Conservation (phyloP, 1,140 invertebrate species). For the Neodiprion fabricii region DNA sequence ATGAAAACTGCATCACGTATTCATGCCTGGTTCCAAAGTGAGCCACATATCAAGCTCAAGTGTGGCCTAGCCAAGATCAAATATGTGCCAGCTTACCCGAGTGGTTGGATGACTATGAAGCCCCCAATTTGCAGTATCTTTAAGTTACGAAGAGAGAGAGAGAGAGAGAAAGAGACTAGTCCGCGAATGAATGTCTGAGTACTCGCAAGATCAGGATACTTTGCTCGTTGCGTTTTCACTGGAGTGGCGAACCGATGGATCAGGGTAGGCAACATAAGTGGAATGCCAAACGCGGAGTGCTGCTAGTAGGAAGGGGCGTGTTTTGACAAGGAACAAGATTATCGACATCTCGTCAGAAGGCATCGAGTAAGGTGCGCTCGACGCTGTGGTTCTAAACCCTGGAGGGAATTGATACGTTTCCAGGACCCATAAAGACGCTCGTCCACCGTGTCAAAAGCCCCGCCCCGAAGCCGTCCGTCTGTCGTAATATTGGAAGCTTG, state of each 20-base stretch:
- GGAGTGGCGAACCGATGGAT: background rate
- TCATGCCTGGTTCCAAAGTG: too few relatives aligned
- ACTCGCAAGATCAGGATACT: background rate
- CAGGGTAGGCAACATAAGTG: background rate
- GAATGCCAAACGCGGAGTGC: conserved; percentile 5
- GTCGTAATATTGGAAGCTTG: too few relatives aligned
- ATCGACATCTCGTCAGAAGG: conserved; percentile 38
- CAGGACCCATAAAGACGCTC: background rate
- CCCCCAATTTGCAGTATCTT: conserved; percentile 48
- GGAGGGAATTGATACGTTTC: conserved; percentile 1
- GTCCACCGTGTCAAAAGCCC: background rate
- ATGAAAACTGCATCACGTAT: too few relatives aligned
- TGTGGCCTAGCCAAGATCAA: too few relatives aligned
- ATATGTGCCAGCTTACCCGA: too few relatives aligned
- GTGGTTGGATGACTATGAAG: too few relatives aligned
- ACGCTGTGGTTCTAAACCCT: background rate
- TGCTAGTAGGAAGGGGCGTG: conserved; percentile 24
- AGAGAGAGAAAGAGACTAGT: background rate
- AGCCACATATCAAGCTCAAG: too few relatives aligned
- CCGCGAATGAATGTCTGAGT: too few relatives aligned
- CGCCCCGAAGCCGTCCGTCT: background rate
- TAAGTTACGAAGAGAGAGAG: conserved; percentile 30
- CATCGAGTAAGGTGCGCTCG: background rate
- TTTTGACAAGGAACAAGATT: conserved; percentile 42
- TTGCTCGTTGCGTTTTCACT: background rate